These are phyloP conservation scores for Phaetusa simplex DNA, from an alignment of 2,113 vertebrate species.

Conservation along the genomic window DNA sequence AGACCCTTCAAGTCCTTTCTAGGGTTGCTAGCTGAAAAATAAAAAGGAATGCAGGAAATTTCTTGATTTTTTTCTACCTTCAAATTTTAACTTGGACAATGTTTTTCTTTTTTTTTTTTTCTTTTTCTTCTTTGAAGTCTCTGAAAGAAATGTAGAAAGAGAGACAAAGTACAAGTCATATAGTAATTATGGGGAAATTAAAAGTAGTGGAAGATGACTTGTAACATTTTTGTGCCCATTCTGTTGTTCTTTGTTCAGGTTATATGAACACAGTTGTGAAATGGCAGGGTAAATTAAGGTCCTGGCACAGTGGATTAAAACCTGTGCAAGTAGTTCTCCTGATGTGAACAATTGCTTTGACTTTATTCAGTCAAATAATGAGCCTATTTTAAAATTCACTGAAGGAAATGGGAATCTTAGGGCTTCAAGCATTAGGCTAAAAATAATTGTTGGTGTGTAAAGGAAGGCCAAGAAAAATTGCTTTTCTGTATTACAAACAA, in stretches of 20 bases:
- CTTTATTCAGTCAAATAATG: conserved; percentile 25
- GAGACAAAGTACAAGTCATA: background rate
- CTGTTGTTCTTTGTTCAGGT: background rate
- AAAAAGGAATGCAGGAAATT: background rate
- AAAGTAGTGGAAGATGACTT: background rate
- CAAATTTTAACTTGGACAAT: background rate
- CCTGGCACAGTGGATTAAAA: background rate
- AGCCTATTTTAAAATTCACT: conserved; percentile 6
- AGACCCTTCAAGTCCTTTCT: background rate
- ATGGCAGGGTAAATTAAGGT: background rate
- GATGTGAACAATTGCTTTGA: background rate
- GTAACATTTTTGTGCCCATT: background rate
- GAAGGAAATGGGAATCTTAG: background rate
- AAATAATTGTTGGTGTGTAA: background rate
- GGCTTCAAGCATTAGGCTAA: background rate
- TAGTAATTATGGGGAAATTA: background rate
- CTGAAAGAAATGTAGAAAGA: background rate
- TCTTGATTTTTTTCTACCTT: background rate
- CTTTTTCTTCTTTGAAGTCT: background rate
- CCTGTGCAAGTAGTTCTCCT: background rate
- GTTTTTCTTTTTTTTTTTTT: background rate
- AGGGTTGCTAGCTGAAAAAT: background rate
- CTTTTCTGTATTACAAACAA: background rate
- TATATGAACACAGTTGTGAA: background rate
- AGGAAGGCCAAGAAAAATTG: background rate